Conservation (phyloP, 2,888 invertebrate genomes). For the Xylota segnis region DNA sequence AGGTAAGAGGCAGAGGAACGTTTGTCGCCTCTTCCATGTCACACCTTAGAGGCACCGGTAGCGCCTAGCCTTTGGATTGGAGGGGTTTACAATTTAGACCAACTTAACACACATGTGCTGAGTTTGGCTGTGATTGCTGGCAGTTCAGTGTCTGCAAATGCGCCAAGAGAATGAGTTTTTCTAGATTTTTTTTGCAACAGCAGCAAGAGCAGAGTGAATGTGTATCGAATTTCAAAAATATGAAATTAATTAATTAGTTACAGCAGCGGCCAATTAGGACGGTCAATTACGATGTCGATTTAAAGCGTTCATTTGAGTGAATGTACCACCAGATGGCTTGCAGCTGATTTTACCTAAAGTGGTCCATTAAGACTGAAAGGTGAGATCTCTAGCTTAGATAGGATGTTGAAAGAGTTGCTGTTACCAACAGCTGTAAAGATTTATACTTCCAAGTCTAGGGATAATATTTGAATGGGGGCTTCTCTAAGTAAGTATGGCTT, state of each 20-base stretch:
- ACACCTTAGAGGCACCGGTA: conserved; percentile 60
- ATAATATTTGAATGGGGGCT: background rate
- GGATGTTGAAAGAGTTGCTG: background rate
- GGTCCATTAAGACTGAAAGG: conserved; percentile 40
- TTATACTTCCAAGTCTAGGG: background rate
- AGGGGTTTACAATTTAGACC: conserved; percentile 21
- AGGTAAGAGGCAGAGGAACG: conserved; percentile 54
- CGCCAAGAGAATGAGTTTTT: conserved; percentile 12
- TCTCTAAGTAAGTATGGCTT: no score
- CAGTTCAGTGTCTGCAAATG: conserved; percentile 30
- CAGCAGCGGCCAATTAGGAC: conserved; percentile 70
- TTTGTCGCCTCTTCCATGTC: conserved; percentile 75
- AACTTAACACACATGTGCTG: conserved; percentile 17
- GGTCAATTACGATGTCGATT: conserved; percentile 65
- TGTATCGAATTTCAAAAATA: conserved; percentile 73
- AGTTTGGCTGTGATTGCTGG: conserved; percentile 44
- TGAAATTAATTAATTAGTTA: conserved; percentile 74
- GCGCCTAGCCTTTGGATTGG: conserved; percentile 9
- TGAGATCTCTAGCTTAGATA: conserved; percentile 24
- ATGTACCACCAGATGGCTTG: conserved; percentile 65
- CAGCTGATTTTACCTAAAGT: conserved; percentile 48
- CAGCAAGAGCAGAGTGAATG: conserved; percentile 47
- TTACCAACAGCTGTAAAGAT: background rate
- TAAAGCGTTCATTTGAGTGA: conserved; percentile 51
- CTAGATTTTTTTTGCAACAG: background rate